A percentile compares a stretch with the other conserved stretches of the same genome.
phyloP scores from a whole-genome alignment of 2,888 invertebrate genomes.

The Hirtodrosophila cameraria region DNA sequence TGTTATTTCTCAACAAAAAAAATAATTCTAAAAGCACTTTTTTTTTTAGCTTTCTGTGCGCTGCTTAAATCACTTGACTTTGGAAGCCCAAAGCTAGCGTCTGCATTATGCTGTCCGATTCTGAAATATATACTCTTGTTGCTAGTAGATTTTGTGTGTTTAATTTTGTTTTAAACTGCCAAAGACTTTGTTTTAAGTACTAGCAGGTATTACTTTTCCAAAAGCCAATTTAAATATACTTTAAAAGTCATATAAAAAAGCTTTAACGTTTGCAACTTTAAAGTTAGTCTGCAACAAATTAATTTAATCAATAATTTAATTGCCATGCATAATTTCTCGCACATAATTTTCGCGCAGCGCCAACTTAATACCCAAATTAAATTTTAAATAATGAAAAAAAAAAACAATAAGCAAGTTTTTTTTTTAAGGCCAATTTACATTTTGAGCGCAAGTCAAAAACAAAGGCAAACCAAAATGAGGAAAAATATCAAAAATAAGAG shows the following conservation, averaged over 20 bases:
- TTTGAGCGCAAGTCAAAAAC: slow-evolving; percentile 19
- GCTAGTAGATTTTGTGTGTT: not conserved
- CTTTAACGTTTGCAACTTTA: not conserved
- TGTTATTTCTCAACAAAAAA: slow-evolving; percentile 20
- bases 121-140: not conserved
- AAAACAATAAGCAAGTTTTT: slow-evolving; percentile 8
- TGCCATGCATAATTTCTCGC: slow-evolving; percentile 35
- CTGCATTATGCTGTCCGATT: not conserved
- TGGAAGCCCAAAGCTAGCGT: slow-evolving; percentile 3
- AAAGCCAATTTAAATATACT: no score
- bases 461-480: slow-evolving; percentile 20
- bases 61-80: slow-evolving; percentile 18
- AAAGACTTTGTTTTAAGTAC: no score
- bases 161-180: slow-evolving; percentile 3
- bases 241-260: no score
- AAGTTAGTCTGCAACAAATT: slow-evolving; percentile 1
- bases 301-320: slow-evolving; percentile 51
- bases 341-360: slow-evolving; percentile 35
- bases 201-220: no score
- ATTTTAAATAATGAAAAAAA: slow-evolving; percentile 14
- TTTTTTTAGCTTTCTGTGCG: slow-evolving; percentile 2
- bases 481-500: slow-evolving; percentile 10
- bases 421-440: slow-evolving; percentile 55
- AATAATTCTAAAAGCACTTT: slow-evolving; percentile 19
- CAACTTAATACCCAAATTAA: slow-evolving; percentile 46